These are phyloP conservation scores for Eristalinus sepulchralis DNA, from an alignment of 2,888 invertebrate species.

Conservation along the genomic window DNA sequence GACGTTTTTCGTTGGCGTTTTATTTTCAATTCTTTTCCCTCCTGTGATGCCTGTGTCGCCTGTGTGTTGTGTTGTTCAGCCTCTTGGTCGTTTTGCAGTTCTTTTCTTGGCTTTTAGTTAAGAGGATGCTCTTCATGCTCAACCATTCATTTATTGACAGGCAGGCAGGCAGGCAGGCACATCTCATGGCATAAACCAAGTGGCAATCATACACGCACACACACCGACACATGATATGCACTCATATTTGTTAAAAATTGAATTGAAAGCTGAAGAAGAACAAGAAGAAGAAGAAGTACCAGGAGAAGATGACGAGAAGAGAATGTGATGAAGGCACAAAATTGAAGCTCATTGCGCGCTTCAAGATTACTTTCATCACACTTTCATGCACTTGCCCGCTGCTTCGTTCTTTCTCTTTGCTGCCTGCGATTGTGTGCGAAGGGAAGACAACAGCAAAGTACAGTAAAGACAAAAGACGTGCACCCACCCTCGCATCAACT, in stretches of 20 bases:
- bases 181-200: conserved; percentile 41
- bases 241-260: conserved; percentile 38
- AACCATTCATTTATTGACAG: conserved; percentile 64
- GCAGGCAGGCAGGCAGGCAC: conserved; percentile 55
- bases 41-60: not conserved
- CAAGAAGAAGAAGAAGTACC: not conserved
- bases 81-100: not conserved
- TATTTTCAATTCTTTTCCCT: not conserved
- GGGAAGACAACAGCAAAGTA: conserved; percentile 46
- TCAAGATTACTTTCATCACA: conserved; percentile 68
- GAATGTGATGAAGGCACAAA: not conserved
- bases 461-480: not conserved
- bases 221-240: conserved; percentile 10
- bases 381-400: conserved; percentile 22
- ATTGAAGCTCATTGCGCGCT: conserved; percentile 26
- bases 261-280: conserved; percentile 23
- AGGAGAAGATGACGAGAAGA: not conserved
- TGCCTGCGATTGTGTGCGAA: not conserved
- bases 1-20: conserved; percentile 50
- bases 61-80: not conserved
- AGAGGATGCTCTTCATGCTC: conserved; percentile 35
- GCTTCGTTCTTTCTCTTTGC: conserved; percentile 29
- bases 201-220: conserved; percentile 30
- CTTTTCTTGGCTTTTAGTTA: conserved; percentile 21
- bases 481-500: not conserved